Base-by-base conservation (phyloP, 2,797 vertebrate species). In the Megaceryle alcyon region DNA sequence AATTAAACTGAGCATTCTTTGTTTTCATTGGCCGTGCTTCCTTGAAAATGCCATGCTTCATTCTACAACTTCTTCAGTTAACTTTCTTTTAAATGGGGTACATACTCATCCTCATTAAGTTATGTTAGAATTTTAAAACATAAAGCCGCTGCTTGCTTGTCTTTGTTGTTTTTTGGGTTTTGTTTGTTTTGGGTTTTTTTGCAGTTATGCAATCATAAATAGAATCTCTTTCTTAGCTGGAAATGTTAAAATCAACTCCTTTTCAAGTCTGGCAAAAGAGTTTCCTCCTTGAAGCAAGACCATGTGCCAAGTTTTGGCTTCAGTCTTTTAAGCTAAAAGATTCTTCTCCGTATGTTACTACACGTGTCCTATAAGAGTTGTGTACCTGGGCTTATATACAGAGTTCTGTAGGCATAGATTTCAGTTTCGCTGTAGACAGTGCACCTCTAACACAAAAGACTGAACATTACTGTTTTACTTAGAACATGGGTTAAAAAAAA, bases 21-120 rank as follows among this genome's bases (percentile, higher is more conserved):
- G 92, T 87, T 96, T 97, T 94, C 59, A 48, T 94, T 97, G 95
- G 94, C 94, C 91, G 13, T 56, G 31, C 25, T 96, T 76, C 69
- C 69, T 68, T 91, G 43, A 81, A 91, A 82, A 92, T 72, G 82
- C 72, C 69, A 46, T 56, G 51, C 72, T 81, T 93, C 46, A 25
- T 33, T 75, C 69, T 28, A 31, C 54, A 89, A 54, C 48, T 23
- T 66, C 94, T 94, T 82, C 51, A 88, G 86, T 83, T 90, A 83
- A 33, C 79, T 96, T 94, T 94, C 85, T 90, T 91, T 91, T 66
- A 92, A 90, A 93, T 80, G 78, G 75, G 22, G 46, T 94, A 96
- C 92, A 79, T 83, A 93, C 90, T 89, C 13, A 53, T 69, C 10
- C 3, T 83, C 14, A 63, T 83, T 76, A 82, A 82, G 63, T 66